These are phyloP conservation scores for Caloenas nicobarica DNA, from an alignment of 2,113 vertebrate genomes.

Conservation along the genomic window DNA sequence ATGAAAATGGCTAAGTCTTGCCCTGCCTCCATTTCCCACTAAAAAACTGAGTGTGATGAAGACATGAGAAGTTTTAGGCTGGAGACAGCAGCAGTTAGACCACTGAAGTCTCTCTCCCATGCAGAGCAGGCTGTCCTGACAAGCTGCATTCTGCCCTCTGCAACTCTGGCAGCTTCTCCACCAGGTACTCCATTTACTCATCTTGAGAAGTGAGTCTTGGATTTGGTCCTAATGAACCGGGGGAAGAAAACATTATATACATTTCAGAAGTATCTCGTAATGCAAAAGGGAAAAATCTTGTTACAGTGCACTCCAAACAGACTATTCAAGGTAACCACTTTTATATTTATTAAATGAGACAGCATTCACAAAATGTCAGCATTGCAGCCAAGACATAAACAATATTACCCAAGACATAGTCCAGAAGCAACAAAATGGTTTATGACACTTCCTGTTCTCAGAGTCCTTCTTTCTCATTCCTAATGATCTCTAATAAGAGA, in stretches of 20 bases:
- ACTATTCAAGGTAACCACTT: constrained; percentile 19
- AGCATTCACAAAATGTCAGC: constrained; percentile 16
- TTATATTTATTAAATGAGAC: constrained; percentile 42
- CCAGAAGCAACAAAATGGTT: constrained; percentile 49
- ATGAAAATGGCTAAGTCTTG: not conserved
- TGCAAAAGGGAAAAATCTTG: not conserved
- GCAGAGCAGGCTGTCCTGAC: not conserved
- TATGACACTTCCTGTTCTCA: constrained; percentile 29
- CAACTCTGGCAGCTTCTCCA: not conserved
- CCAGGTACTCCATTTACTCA: not conserved
- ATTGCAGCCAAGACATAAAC: constrained; percentile 19
- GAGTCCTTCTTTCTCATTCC: not conserved
- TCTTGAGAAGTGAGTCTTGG: not conserved
- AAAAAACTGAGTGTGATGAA: not conserved
- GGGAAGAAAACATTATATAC: not conserved
- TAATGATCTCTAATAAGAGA: constrained; percentile 18
- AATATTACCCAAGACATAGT: not conserved
- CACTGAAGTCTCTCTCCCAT: not conserved
- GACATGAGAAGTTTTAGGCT: not conserved
- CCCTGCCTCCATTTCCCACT: not conserved
- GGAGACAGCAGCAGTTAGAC: not conserved
- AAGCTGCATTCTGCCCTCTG: not conserved
- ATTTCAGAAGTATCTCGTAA: not conserved
- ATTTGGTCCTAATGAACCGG: not conserved
- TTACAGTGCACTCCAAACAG: constrained; percentile 27